Evolutionary conservation across 1,140 invertebrate species (phyloP), one percentile per base, ranked within the genome.

Genomic region (Caenorhabditis tropicalis): DNA sequence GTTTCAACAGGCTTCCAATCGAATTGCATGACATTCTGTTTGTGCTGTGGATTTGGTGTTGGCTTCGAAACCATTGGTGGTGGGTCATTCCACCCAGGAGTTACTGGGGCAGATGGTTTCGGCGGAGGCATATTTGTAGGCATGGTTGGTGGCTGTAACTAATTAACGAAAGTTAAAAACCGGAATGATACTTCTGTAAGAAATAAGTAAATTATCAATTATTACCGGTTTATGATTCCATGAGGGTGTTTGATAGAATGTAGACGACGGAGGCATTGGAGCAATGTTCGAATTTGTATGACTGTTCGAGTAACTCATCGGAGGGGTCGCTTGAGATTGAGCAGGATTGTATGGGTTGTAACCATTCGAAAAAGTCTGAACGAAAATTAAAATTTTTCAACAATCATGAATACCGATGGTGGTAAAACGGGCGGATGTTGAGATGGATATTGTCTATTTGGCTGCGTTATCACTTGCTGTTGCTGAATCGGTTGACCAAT

Each of bases 151-250:
- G 65, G 65, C 65, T 74, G 65, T 12, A 74, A 43, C 53, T 56
- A 27, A 6, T 43, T 43, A 12, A 43, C 5, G 5, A 43, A 6
- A 43, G 39, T 43, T 6, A 43, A n/a, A n/a, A n/a, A n/a, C n/a
- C 39, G 39, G 39, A 43, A 12, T 12, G 5, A 6, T 43, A 12
- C 5, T 43, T 51, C 24, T n/a, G 10, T 27, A 24, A 9, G 21
- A 7, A 51, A n/a, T n/a, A n/a, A 51, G n/a, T 21, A n/a, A n/a
- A n/a, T 51, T 27, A 27, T 4, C 2, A 2, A 27, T 74, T 74
- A 74, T 36, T 46, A 74, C 65, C 7, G 65, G 65, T n/a, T 74
- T 74, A 74, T 74, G 65, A 43, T 74, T n/a, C 65, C 65, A 74
- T 9, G 65, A 74, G 7, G 65, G 65, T 46, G 65, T 74, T 31